Conservation (phyloP, 2,888 invertebrate species). For the Folsomia manolachei region DNA sequence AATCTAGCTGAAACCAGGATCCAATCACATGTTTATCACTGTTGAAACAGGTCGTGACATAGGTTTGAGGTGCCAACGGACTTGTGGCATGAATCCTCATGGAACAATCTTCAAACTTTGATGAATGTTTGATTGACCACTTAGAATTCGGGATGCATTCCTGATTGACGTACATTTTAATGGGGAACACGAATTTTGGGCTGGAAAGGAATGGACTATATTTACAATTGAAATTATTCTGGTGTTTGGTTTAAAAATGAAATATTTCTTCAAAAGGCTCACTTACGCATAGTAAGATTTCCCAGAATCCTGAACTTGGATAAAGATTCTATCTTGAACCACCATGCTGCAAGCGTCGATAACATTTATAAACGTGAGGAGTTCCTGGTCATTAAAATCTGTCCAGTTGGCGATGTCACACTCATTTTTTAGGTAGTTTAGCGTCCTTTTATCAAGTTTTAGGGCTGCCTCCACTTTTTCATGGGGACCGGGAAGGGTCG, state of each 20-base stretch:
- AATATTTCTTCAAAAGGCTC: neutral
- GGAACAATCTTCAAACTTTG: conserved; percentile 24
- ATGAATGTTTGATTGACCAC: conserved; percentile 28
- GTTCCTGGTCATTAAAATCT: conserved; percentile 6
- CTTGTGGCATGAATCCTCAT: conserved; percentile 22
- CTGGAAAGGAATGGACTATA: conserved; percentile 9
- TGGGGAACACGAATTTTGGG: conserved; percentile 29
- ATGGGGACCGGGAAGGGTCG: neutral
- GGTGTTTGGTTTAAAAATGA: neutral
- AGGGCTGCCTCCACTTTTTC: conserved; percentile 6
- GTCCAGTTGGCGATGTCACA: conserved; percentile 15
- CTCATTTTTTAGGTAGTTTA: conserved; percentile 15
- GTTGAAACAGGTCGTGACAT: conserved; percentile 20
- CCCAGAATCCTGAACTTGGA: neutral
- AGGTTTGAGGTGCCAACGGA: conserved; percentile 11
- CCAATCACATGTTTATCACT: conserved; percentile 6
- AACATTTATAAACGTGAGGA: neutral
- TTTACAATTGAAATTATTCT: neutral
- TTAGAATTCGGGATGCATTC: conserved; percentile 31
- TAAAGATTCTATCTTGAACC: conserved; percentile 3
- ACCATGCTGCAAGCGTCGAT: neutral
- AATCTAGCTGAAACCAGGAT: neutral
- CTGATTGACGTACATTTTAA: conserved; percentile 24
- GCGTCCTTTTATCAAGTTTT: conserved; percentile 23
- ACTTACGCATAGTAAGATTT: conserved; percentile 11